Percentiles rank a stretch among this genome's conserved stretches.
Evolutionary conservation across 2,797 vertebrate species (phyloP).

Genomic region (Anguilla anguilla): DNA sequence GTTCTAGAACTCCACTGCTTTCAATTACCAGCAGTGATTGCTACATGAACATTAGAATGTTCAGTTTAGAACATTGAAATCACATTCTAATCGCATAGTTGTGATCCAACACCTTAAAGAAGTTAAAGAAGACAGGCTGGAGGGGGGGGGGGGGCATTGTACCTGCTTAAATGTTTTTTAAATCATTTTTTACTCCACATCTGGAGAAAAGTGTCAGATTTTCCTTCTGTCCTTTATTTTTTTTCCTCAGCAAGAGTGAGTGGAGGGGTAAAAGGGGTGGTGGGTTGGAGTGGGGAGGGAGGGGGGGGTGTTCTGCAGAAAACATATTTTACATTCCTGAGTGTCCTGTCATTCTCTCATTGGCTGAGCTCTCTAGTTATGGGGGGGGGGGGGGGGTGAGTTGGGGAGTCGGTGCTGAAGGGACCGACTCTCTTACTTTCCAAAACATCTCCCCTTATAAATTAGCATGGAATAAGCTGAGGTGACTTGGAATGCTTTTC

Average conservation of each 20-base stretch:
- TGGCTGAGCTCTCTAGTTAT: background rate
- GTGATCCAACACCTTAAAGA: no score
- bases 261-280: background rate
- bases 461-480: background rate
- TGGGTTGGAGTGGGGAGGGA: background rate
- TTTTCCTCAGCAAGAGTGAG: background rate
- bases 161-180: background rate
- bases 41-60: no score
- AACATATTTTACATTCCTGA: conserved; percentile 27
- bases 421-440: background rate
- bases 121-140: background rate
- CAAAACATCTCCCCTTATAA: conserved; percentile 2
- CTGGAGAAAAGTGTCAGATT: background rate
- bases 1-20: no score
- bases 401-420: background rate
- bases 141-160: background rate
- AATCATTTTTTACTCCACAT: background rate
- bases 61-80: no score
- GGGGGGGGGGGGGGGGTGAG: no score
- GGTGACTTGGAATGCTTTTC: background rate
- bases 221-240: background rate
- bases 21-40: no score
- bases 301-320: background rate
- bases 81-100: no score
- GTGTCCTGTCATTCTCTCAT: background rate